phyloP scores from a whole-genome alignment of 2,113 vertebrate species.

The Chaetops frenatus region DNA sequence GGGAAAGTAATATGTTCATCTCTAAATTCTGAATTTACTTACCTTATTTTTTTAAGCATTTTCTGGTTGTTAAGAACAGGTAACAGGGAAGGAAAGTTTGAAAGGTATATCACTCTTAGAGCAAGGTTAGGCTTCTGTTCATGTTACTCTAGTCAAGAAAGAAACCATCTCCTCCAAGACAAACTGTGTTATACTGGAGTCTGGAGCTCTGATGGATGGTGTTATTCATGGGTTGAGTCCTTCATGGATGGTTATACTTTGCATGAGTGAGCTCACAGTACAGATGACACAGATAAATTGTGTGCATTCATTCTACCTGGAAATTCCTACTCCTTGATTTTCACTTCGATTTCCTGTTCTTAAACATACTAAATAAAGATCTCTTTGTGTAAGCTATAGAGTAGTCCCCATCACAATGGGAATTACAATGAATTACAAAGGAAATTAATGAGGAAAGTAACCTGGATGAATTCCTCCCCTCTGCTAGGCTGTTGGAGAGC shows the following conservation, averaged over 20 bases:
- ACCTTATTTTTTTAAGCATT: neutral
- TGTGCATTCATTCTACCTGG: neutral
- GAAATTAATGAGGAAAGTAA: neutral
- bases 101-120: neutral
- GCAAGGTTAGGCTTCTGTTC: neutral
- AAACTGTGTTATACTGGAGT: neutral
- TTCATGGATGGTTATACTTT: neutral
- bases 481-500: neutral
- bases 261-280: neutral
- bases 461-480: neutral
- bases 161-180: neutral
- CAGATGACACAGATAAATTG: neutral
- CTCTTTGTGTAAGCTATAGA: neutral
- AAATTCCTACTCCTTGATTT: neutral
- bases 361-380: neutral
- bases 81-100: neutral
- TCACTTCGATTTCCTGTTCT: neutral
- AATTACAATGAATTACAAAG: neutral
- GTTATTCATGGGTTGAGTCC: neutral
- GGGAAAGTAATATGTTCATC: neutral
- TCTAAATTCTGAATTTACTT: neutral
- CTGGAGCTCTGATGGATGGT: neutral
- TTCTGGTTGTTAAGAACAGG: neutral
- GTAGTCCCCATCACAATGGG: neutral
- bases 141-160: neutral